Conservation (phyloP, 1,140 invertebrate genomes). For the Zaprionus kolodkinae region DNA sequence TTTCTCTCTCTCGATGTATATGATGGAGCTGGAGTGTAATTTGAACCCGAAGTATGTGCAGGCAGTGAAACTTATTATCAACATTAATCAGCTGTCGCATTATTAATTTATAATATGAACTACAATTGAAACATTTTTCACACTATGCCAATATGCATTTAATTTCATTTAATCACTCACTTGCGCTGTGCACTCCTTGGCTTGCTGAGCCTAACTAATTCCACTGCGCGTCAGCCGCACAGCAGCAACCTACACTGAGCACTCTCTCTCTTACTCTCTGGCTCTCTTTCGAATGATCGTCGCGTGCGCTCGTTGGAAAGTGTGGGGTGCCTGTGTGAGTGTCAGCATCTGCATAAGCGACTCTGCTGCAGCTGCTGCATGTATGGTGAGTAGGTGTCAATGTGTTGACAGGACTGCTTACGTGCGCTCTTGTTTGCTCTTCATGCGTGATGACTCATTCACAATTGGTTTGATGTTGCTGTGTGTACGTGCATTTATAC, state of each 20-base stretch:
- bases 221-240: neutral
- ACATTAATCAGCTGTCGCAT: constrained; percentile 18
- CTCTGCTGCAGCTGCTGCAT: neutral
- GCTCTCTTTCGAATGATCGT: neutral
- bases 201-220: neutral
- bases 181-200: neutral
- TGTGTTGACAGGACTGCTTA: neutral
- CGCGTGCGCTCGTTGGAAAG: neutral
- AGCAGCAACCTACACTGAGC: neutral
- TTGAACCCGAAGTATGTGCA: neutral
- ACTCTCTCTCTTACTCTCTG: neutral
- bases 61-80: constrained; percentile 28
- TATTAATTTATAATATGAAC: neutral
- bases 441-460: neutral
- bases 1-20: no score
- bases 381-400: neutral
- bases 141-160: neutral
- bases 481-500: neutral
- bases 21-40: neutral
- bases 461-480: neutral
- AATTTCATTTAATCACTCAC: neutral
- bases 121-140: neutral
- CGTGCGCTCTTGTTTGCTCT: neutral
- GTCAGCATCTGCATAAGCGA: no score
- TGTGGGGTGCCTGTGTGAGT: no score